Conservation (phyloP, 2,888 invertebrate genomes). For the Microchrysa polita region DNA sequence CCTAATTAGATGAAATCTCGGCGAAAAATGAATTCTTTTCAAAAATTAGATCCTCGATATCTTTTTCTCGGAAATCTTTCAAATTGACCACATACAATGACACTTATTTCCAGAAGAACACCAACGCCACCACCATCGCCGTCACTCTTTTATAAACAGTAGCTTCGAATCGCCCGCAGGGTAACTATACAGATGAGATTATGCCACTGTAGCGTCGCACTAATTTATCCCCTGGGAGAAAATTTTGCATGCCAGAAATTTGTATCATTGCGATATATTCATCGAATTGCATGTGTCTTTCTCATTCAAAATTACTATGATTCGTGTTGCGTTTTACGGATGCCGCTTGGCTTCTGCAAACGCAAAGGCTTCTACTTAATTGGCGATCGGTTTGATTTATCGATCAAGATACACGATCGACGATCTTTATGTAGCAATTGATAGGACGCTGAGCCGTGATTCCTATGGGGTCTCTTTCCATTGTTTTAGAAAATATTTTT, state of each 20-base stretch:
- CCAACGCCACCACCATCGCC: background rate
- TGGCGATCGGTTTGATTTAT: too few relatives aligned
- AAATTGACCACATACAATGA: background rate
- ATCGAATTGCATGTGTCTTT: too few relatives aligned
- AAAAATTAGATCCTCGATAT: background rate
- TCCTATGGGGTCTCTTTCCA: too few relatives aligned
- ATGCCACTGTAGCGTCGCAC: background rate
- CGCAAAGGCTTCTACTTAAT: too few relatives aligned
- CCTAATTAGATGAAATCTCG: slow-evolving; percentile 2
- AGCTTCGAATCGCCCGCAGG: background rate
- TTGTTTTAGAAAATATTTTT: too few relatives aligned
- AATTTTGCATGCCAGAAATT: slow-evolving; percentile 12
- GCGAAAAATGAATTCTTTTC: background rate
- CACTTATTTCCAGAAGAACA: background rate
- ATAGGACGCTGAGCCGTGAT: too few relatives aligned
- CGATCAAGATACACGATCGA: too few relatives aligned
- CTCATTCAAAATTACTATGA: too few relatives aligned
- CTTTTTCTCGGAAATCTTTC: background rate
- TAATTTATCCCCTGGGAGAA: background rate
- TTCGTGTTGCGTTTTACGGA: too few relatives aligned
- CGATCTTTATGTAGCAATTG: too few relatives aligned
- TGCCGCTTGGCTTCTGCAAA: too few relatives aligned
- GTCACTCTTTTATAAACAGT: background rate
- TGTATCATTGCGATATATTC: background rate
- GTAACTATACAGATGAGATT: background rate